Conservation (phyloP, 2,888 invertebrate genomes). For the Drosophila meridionalis region DNA sequence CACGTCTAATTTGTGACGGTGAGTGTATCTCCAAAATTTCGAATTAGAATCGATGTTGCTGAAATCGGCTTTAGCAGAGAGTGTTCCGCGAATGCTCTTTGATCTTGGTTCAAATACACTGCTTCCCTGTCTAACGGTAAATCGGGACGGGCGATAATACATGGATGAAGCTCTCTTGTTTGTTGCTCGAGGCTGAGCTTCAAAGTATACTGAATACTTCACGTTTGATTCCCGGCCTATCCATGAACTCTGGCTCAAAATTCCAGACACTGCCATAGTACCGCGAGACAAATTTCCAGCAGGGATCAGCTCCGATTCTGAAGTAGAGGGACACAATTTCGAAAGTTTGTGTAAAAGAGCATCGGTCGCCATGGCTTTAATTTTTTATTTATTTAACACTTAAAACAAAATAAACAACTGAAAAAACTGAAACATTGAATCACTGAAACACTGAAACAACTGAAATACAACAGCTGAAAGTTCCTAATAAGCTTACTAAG, state of each 20-base stretch:
- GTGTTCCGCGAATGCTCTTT: not conserved
- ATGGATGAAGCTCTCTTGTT: not conserved
- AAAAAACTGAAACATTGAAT: not conserved
- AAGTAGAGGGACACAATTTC: not conserved
- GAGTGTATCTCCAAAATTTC: accelerated
- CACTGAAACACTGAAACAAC: not conserved
- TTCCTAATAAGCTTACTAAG: not conserved
- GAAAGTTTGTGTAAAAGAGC: not conserved
- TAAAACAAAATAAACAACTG: not conserved
- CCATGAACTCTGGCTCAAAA: not conserved
- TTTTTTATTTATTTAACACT: not conserved
- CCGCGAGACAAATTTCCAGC: not conserved
- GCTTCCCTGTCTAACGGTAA: not conserved
- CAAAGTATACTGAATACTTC: not conserved
- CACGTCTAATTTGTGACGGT: not conserved
- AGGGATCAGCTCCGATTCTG: not conserved
- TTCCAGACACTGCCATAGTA: not conserved
- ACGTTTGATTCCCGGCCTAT: not conserved
- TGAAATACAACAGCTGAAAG: not conserved
- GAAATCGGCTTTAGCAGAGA: not conserved
- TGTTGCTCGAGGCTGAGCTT: not conserved
- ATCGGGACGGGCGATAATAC: not conserved
- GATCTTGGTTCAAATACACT: not conserved
- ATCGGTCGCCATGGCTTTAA: not conserved
- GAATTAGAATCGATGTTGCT: not conserved